Evolutionary conservation across 2,888 invertebrate species (phyloP), one percentile per base, ranked within the genome.

Genomic region (Galeopsomyia nigrocyanea): DNA sequence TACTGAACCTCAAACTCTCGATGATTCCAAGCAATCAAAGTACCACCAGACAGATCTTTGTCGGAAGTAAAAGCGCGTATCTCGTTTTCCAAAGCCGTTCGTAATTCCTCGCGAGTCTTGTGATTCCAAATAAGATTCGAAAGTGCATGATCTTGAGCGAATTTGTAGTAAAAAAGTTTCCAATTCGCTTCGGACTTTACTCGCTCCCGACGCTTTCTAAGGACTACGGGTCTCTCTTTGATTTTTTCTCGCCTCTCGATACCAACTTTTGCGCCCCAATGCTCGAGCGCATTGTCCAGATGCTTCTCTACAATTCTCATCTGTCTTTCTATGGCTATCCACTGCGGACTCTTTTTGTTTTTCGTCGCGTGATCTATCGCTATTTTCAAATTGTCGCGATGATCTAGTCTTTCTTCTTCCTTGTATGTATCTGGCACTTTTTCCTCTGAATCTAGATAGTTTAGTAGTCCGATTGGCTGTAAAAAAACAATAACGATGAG

Each of bases 91-190:
- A 99, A 88, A 1, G 95, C 94, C 83, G 94, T 94, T 76, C 96
- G 90, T 67, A 99, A 88, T 86, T 99, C 99, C 87, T 98, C 98
- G 63, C 99, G 90, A 0, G 99, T 99, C 87, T 97, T 98, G 83
- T 97, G 97, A 87, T 99, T 99, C 99, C 99, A 99, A 82, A 99
- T 97, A 53, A 99, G 90, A 88, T 99, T 98, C 0, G 99, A 96
- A 86, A 96, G 90, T 71, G 95, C 93, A 85, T 99, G 99, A 88
- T 99, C 98, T 83, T 92, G 92, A 82, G 92, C 92, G 87, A 99
- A 99, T 87, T 96, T 95, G 87, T 95, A 96, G 88, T 97, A 99
- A 88, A 99, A 98, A 78, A 96, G 89, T 64, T 92, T 91, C 95
- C 97, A 97, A 88, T 98, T 98, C 21, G 94, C 93, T 80, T 92